Evolutionary conservation across 2,797 vertebrate species (phyloP), one percentile per base, ranked within the genome.

Genomic region (Leptodactylus fallax): DNA sequence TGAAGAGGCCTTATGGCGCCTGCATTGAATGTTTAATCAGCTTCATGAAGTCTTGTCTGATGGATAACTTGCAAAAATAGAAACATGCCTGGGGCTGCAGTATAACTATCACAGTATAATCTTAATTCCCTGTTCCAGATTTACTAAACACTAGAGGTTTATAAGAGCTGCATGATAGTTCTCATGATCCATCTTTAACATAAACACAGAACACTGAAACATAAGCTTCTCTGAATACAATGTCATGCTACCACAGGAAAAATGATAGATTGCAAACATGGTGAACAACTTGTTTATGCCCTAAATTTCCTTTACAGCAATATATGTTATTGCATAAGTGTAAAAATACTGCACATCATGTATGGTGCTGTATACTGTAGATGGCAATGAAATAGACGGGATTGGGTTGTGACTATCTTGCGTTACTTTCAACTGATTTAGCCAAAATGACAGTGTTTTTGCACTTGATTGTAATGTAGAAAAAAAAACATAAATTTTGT

Each of bases 31-130:
- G 21, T 53, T 82, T 53, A 51, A 82, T 51, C 80, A 53, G 47
- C 80, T 67, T n/a, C 36, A n/a, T 65, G 25, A 25, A 63, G 11
- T 81, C 12, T 63, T 69, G 61, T 82, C 11, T 27, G n/a, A 69
- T 27, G 49, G 45, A 53, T 69, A 53, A 69, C n/a, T 4, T 27
- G 27, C 65, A 69, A 83, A 83, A 83, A 69, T 83, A 83, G 81
- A 69, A 69, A 69, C 63, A 83, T 47, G 81, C 81, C n/a, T 49
- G 25, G 6, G 16, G 13, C 63, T 55, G 49, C 47, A 83, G 63
- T 81, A 17, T 69, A 49, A 81, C 60, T 63, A 63, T 65, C 21
- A 65, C 79, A 63, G 45, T n/a, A 83, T 13, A 55, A 77, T 53
- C 49, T 6, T 13, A 58, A 36, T 58, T 60, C 16, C 25, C 23